Conservation (phyloP, 2,888 invertebrate species). For the Synanthedon formicaeformis region DNA sequence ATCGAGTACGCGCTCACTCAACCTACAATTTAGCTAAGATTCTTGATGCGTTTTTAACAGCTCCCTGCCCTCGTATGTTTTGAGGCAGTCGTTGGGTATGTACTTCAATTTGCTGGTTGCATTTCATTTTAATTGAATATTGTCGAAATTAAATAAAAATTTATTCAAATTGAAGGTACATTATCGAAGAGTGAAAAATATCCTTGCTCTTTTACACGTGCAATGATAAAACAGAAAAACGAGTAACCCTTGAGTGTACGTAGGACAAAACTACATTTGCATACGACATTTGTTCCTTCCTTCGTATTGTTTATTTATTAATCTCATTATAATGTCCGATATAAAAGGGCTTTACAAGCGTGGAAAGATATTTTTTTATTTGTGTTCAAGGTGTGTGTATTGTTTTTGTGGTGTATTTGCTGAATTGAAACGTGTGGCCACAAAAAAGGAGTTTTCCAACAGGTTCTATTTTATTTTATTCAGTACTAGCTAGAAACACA, state of each 20-base stretch:
- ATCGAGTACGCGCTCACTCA: conserved; percentile 17
- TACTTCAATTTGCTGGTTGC: too few relatives aligned
- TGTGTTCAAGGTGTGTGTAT: conserved; percentile 11
- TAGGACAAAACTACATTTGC: neutral
- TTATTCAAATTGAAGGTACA: too few relatives aligned
- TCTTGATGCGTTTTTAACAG: conserved; percentile 45
- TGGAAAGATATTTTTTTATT: conserved; percentile 9
- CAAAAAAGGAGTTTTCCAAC: neutral
- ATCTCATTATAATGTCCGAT: conserved; percentile 18
- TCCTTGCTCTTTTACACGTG: too few relatives aligned
- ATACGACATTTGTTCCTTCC: conserved; percentile 6
- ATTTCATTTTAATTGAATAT: too few relatives aligned
- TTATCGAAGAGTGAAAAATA: too few relatives aligned
- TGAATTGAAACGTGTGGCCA: neutral
- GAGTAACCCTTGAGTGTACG: too few relatives aligned
- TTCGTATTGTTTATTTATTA: conserved; percentile 17
- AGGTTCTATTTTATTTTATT: too few relatives aligned
- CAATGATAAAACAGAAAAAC: too few relatives aligned
- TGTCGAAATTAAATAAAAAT: too few relatives aligned
- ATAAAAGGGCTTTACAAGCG: conserved; percentile 10
- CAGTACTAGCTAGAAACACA: too few relatives aligned
- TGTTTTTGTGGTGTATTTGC: conserved; percentile 5
- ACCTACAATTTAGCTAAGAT: conserved; percentile 9
- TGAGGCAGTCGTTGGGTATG: too few relatives aligned
- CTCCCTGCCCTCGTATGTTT: conserved; percentile 9